Percentiles rank a stretch among this genome's conserved stretches.
Conservation (phyloP, 2,797 vertebrate genomes). For the Chlorospingus flavigularis region DNA sequence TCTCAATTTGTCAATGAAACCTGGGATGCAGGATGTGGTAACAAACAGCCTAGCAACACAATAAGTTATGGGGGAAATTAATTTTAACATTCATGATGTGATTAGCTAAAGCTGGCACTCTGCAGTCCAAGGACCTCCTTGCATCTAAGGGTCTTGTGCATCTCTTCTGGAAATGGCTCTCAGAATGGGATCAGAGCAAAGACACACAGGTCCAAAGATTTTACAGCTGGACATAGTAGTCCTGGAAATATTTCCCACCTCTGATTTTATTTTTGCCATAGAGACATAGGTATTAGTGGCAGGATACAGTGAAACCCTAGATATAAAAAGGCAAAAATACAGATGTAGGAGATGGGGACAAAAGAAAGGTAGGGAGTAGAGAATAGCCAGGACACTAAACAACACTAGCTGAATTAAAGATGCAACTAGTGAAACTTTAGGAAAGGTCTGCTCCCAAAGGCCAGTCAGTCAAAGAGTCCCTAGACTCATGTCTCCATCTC, state of each 20-base stretch:
- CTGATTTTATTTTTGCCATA: not conserved
- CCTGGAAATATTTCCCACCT: not conserved
- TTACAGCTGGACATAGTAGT: not conserved
- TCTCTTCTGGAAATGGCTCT: not conserved
- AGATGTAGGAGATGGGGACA: not conserved
- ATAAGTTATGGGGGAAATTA: not conserved
- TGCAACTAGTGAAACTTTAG: not conserved
- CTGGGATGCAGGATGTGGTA: not conserved
- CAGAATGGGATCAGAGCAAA: not conserved
- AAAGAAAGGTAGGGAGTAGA: not conserved
- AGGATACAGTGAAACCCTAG: not conserved
- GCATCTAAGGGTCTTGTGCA: not conserved
- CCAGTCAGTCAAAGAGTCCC: not conserved
- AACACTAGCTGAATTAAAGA: not conserved
- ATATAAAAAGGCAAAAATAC: not conserved
- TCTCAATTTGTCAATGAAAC: not conserved
- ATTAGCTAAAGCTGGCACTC: not conserved
- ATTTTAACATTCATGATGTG: not conserved
- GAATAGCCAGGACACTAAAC: fast-evolving
- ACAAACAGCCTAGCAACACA: not conserved
- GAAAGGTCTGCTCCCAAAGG: not conserved
- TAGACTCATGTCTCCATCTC: not conserved
- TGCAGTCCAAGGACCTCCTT: not conserved
- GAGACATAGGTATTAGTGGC: not conserved
- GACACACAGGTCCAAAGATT: not conserved